A percentile compares a stretch with the other conserved stretches of the same genome.
phyloP scores from a whole-genome alignment of 1,140 invertebrate species.

The Bombus ignitus region DNA sequence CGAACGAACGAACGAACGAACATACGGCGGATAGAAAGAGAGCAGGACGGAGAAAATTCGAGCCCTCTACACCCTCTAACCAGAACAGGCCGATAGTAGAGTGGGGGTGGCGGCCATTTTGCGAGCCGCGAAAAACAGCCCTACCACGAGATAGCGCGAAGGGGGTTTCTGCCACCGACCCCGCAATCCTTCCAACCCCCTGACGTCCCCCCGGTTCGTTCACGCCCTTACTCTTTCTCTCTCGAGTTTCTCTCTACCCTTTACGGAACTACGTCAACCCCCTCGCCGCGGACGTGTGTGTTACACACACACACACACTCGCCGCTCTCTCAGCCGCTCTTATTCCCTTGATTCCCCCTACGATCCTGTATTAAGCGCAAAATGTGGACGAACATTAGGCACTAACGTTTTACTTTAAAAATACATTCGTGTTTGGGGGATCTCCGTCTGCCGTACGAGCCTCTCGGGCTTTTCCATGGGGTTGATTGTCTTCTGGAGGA shows the following conservation, averaged over 20 bases:
- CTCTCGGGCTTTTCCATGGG: conserved; percentile 46
- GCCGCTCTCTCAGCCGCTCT: conserved; percentile 63
- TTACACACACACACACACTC: conserved; percentile 1
- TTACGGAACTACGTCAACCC: conserved; percentile 51
- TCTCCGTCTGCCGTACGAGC: conserved; percentile 55
- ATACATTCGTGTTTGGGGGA: conserved; percentile 67
- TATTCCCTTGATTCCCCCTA: conserved; percentile 62
- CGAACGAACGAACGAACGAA: conserved; percentile 72
- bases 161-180: conserved; percentile 69
- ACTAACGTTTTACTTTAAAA: conserved; percentile 72
- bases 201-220: conserved; percentile 48
- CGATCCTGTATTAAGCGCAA: conserved; percentile 79
- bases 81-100: conserved; percentile 23
- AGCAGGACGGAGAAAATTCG: conserved; percentile 81
- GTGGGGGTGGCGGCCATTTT: conserved; percentile 83
- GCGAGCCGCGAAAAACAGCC: conserved; percentile 82
- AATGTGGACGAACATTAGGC: conserved; percentile 81
- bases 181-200: conserved; percentile 65
- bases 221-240: conserved; percentile 50
- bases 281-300: background rate
- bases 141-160: conserved; percentile 80
- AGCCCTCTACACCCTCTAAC: conserved; percentile 68
- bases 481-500: conserved; percentile 42
- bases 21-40: conserved; percentile 81
- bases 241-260: conserved; percentile 64